Conservation (phyloP, 2,797 vertebrate genomes). For the Mormyrus proboscirostris region DNA sequence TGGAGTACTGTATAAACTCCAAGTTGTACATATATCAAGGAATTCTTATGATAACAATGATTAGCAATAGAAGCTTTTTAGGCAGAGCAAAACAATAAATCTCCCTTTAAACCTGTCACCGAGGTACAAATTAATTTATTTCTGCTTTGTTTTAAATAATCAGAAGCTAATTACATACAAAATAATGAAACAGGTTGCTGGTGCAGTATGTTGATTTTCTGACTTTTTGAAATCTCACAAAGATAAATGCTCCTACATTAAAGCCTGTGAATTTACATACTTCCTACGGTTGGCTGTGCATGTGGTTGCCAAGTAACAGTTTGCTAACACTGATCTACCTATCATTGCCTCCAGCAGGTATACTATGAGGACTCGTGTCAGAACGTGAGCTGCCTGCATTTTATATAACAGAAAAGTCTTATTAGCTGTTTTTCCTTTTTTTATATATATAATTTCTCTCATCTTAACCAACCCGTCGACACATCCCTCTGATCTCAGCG, state of each 20-base stretch:
- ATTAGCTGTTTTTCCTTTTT: background rate
- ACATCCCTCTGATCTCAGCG: background rate
- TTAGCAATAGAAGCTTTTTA: background rate
- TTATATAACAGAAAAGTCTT: background rate
- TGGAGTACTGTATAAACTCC: background rate
- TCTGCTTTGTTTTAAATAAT: background rate
- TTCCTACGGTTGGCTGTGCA: background rate
- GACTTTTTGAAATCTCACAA: background rate
- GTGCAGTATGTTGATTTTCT: background rate
- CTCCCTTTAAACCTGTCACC: background rate
- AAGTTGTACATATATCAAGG: background rate
- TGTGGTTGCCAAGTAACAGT: slow-evolving; percentile 15
- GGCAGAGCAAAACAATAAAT: background rate
- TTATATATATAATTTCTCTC: background rate
- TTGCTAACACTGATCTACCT: background rate
- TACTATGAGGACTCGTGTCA: background rate
- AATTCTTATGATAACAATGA: background rate
- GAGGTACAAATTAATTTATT: background rate
- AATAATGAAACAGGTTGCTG: background rate
- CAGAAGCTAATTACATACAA: background rate
- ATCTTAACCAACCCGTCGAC: background rate
- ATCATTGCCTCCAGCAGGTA: background rate
- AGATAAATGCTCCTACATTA: background rate
- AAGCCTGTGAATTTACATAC: background rate
- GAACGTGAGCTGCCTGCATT: background rate